Conservation (phyloP, 2,888 invertebrate species). For the Anthophora plumipes region DNA sequence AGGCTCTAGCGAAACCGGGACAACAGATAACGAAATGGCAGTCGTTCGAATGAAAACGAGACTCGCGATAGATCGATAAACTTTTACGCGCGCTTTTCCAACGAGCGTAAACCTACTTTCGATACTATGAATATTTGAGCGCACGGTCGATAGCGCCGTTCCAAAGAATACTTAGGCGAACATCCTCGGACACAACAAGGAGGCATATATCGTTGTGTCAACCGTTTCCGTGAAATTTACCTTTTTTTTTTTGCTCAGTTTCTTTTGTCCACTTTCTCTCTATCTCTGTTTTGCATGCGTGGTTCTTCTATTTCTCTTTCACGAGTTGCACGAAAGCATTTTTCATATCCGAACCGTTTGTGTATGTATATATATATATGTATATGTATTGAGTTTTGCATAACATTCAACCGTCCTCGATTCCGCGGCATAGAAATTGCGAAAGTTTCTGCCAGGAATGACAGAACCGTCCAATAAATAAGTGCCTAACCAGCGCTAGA, state of each 20-base stretch:
- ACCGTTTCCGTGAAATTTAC: constrained; percentile 4
- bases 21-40: constrained; percentile 82
- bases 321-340: constrained; percentile 21
- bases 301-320: constrained; percentile 3
- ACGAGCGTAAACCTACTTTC: constrained; percentile 36
- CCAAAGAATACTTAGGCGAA: constrained; percentile 50
- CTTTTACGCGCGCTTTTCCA: constrained; percentile 16
- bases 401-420: constrained; percentile 53
- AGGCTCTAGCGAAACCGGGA: constrained; percentile 85
- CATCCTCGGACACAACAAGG: background rate
- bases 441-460: constrained; percentile 31
- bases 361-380: no score
- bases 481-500: constrained; percentile 32
- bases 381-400: constrained; percentile 34
- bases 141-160: constrained; percentile 55
- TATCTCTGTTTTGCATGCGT: background rate
- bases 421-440: constrained; percentile 18
- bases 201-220: background rate
- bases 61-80: background rate
- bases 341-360: constrained; percentile 13
- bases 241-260: background rate
- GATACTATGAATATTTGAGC: constrained; percentile 48
- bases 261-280: background rate
- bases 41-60: constrained; percentile 76
- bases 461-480: constrained; percentile 66